Evolutionary conservation across 2,888 invertebrate species (phyloP).

Genomic region (Emmelina monodactyla): DNA sequence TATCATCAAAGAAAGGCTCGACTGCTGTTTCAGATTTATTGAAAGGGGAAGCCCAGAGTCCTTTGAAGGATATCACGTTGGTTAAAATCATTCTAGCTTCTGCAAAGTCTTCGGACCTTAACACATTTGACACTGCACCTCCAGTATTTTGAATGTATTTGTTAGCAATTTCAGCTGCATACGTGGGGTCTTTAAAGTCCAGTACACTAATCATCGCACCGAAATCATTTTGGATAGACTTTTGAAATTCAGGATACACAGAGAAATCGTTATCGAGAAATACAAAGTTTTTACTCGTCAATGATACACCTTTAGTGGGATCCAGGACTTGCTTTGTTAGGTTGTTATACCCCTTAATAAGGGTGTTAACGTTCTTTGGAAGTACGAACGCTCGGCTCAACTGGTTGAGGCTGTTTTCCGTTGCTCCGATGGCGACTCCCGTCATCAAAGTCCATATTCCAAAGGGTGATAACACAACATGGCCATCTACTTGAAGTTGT

Average conservation of each 20-base stretch:
- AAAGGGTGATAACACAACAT: slow-evolving; percentile 54
- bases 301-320: slow-evolving; percentile 35
- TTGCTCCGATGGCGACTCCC: slow-evolving; percentile 45
- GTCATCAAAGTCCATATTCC: slow-evolving; percentile 61
- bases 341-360: slow-evolving; percentile 35
- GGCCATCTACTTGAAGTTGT: slow-evolving; percentile 37
- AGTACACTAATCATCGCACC: slow-evolving; percentile 38
- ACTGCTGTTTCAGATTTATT: slow-evolving; percentile 60
- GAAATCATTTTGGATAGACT: slow-evolving; percentile 34
- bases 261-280: slow-evolving; percentile 43
- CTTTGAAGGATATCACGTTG: slow-evolving; percentile 76
- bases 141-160: slow-evolving; percentile 42
- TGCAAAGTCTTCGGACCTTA: slow-evolving; percentile 56
- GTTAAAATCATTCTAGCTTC: slow-evolving; percentile 71
- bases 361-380: slow-evolving; percentile 26
- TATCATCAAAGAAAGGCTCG: slow-evolving; percentile 69
- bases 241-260: slow-evolving; percentile 29
- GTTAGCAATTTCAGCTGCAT: slow-evolving; percentile 41
- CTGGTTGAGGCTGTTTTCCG: slow-evolving; percentile 37
- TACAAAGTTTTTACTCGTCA: slow-evolving; percentile 46
- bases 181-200: slow-evolving; percentile 39
- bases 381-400: slow-evolving; percentile 39
- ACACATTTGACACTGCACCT: slow-evolving; percentile 42
- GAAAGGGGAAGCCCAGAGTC: slow-evolving; percentile 73
- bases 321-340: slow-evolving; percentile 34